These are phyloP conservation scores for Eidolon helvum DNA, from an alignment of 2,113 vertebrate genomes.

Conservation along the genomic window DNA sequence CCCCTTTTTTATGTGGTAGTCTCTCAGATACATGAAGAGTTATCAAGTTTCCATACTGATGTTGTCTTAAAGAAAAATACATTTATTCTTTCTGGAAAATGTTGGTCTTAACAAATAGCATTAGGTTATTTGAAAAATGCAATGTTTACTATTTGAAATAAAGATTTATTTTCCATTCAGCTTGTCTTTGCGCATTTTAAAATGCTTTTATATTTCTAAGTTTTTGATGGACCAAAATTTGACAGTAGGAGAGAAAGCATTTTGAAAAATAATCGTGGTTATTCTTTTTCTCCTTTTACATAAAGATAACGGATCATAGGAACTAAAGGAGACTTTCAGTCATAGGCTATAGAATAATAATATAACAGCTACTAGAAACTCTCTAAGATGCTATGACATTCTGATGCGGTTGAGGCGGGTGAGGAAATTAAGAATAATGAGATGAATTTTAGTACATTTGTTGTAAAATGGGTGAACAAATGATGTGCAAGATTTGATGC, in stretches of 20 bases:
- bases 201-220: background rate
- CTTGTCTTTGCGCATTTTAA: background rate
- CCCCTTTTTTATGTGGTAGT: background rate
- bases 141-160: background rate
- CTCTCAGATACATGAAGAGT: background rate
- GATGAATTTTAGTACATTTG: background rate
- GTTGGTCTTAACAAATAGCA: background rate
- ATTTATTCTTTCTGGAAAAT: background rate
- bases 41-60: background rate
- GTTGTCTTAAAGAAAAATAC: background rate
- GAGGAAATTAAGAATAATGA: background rate
- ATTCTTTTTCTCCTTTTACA: background rate
- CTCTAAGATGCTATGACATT: background rate
- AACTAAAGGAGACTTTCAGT: background rate
- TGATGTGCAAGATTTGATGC: background rate
- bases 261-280: background rate
- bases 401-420: background rate
- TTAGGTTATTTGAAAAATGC: background rate
- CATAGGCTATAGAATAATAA: background rate
- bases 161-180: background rate
- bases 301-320: background rate
- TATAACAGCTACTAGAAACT: background rate
- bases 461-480: background rate
- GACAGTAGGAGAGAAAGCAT: background rate
- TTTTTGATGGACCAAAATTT: background rate